A percentile compares a stretch with the other conserved stretches of the same genome.
Evolutionary conservation across 2,888 invertebrate species (phyloP).

Genomic region (Hyposoter dolosus): DNA sequence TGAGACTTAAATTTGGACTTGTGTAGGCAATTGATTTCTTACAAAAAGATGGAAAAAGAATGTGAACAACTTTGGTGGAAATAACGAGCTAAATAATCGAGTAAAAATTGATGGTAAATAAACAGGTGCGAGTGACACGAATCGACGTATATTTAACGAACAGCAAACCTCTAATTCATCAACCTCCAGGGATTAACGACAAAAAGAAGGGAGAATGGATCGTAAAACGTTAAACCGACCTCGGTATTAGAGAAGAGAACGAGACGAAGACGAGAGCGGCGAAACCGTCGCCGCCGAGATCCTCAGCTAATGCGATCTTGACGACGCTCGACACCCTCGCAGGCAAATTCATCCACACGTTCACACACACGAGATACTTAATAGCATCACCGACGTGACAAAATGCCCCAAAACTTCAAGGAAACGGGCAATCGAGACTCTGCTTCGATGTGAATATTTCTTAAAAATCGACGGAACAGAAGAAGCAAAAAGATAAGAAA

Average conservation of each 20-base stretch:
- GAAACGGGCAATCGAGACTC: not conserved
- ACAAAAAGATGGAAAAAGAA: not conserved
- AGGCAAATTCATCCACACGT: not conserved
- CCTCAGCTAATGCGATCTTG: not conserved
- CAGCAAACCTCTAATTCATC: not conserved
- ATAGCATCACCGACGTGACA: not conserved
- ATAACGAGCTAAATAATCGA: not conserved
- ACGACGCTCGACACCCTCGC: not conserved
- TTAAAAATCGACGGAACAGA: not conserved
- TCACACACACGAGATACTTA: not conserved
- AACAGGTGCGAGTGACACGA: not conserved
- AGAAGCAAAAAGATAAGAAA: not conserved
- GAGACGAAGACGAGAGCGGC: not conserved
- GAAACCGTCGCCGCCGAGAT: not conserved
- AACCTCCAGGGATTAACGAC: not conserved
- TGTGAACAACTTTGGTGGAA: not conserved
- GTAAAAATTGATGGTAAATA: not conserved
- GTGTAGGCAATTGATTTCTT: not conserved
- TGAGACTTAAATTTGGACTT: not conserved
- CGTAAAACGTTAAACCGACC: not conserved
- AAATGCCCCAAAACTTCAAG: not conserved
- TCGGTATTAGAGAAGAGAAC: not conserved
- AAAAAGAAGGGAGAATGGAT: not conserved
- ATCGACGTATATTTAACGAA: not conserved
- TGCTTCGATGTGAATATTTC: not conserved